Conservation (phyloP, 1,140 invertebrate species). For the Leptinotarsa texana region DNA sequence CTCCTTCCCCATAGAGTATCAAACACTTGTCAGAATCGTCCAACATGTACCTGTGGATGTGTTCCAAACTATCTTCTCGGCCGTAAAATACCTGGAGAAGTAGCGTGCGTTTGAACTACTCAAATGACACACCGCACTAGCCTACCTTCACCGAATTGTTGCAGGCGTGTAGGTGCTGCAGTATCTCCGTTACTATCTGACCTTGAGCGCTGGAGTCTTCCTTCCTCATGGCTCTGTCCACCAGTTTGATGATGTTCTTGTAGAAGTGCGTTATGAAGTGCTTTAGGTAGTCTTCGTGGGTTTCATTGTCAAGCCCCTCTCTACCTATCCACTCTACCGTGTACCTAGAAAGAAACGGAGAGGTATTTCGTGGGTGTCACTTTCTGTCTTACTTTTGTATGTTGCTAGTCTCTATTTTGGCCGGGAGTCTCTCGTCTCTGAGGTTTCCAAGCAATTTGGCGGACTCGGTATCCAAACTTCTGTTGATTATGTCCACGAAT, state of each 20-base stretch:
- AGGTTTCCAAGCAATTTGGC: conserved; percentile 87
- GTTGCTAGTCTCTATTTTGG: conserved; percentile 87
- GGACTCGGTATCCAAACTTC: conserved; percentile 92
- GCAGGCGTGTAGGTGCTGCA: conserved; percentile 95
- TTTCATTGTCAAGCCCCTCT: conserved; percentile 90
- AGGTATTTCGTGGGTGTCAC: not conserved
- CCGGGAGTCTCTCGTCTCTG: conserved; percentile 82
- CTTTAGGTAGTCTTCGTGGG: conserved; percentile 91
- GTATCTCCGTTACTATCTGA: conserved; percentile 92
- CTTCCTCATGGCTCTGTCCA: conserved; percentile 92
- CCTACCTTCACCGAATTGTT: conserved; percentile 88
- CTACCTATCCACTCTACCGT: conserved; percentile 96
- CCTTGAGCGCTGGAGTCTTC: conserved; percentile 92
- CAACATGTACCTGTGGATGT: conserved; percentile 84
- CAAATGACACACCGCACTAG: not conserved
- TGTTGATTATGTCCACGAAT: conserved; percentile 92
- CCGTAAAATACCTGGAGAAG: conserved; percentile 84
- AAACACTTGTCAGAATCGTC: conserved; percentile 85
- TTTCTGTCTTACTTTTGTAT: conserved; percentile 74
- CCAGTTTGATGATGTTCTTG: conserved; percentile 88
- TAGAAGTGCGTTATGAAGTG: conserved; percentile 96
- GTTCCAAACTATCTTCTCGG: conserved; percentile 81
- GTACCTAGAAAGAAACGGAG: conserved; percentile 66
- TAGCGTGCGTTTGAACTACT: not conserved
- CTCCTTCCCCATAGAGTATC: conserved; percentile 92